phyloP scores from a whole-genome alignment of 2,888 invertebrate species.

The Encarsia formosa region DNA sequence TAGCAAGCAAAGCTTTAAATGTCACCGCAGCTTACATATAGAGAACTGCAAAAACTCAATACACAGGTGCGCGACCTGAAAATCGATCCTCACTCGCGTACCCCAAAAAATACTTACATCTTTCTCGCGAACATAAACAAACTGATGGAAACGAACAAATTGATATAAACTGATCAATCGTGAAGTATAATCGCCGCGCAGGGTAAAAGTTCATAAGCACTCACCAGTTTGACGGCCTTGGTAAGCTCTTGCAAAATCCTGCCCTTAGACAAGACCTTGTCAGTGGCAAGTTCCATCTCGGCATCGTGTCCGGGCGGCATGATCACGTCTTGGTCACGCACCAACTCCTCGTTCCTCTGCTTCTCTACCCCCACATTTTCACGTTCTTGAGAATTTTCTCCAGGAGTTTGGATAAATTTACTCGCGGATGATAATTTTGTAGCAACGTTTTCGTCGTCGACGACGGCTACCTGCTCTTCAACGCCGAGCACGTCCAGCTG shows the following conservation, averaged over 20 bases:
- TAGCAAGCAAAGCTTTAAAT: too few relatives aligned
- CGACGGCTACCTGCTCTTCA: background rate
- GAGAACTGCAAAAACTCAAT: too few relatives aligned
- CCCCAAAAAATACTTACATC: too few relatives aligned
- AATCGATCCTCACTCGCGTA: too few relatives aligned
- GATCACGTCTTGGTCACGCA: conserved; percentile 34
- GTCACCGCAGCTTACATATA: too few relatives aligned
- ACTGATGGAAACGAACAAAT: too few relatives aligned
- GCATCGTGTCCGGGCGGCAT: conserved; percentile 43
- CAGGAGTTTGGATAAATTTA: conserved; percentile 10
- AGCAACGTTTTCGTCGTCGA: background rate
- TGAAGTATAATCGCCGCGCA: too few relatives aligned
- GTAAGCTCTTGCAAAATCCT: conserved; percentile 49
- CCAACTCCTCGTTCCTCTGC: too few relatives aligned
- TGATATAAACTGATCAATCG: too few relatives aligned
- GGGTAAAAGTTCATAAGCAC: too few relatives aligned
- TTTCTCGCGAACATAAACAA: too few relatives aligned
- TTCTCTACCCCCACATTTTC: background rate
- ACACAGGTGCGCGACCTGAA: too few relatives aligned
- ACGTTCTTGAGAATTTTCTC: background rate
- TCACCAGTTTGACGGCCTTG: conserved; percentile 50
- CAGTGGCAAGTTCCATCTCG: conserved; percentile 48
- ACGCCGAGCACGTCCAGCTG: background rate
- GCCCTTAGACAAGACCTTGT: conserved; percentile 47
- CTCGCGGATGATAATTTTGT: background rate